Percentiles rank a stretch among this genome's conserved stretches.
phyloP scores from a whole-genome alignment of 2,113 vertebrate species.

The Ovis canadensis region DNA sequence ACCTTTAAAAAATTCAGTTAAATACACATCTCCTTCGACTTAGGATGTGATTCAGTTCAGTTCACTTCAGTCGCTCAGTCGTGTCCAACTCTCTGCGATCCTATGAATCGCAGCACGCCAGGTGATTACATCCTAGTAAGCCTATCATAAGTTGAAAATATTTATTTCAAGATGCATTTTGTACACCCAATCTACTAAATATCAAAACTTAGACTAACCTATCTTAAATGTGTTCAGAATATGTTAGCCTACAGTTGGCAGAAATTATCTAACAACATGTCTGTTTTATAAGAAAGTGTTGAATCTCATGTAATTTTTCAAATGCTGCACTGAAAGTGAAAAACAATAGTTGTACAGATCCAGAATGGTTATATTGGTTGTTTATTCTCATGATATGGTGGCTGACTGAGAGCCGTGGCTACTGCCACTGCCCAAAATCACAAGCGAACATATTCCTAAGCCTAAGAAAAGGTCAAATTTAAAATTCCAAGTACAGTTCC shows the following conservation, averaged over 20 bases:
- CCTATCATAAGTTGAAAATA: neutral
- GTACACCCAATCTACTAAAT: neutral
- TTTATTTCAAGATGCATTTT: neutral
- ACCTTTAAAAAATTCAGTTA: neutral
- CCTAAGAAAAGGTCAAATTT: neutral
- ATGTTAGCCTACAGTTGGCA: neutral
- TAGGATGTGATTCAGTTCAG: neutral
- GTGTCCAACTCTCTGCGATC: no score
- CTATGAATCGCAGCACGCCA: no score
- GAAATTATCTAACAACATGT: neutral
- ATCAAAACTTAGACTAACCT: neutral
- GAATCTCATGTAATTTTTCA: neutral
- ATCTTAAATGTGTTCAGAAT: neutral
- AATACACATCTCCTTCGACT: neutral
- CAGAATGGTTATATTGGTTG: neutral
- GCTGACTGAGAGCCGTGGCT: neutral
- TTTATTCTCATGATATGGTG: neutral
- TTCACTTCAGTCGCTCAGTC: no score
- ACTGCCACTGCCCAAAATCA: neutral
- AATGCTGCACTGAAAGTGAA: neutral
- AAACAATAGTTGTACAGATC: neutral
- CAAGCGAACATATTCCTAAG: neutral
- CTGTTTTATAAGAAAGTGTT: neutral
- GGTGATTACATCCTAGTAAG: neutral
- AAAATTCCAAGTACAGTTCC: neutral